Percentiles rank a stretch among this genome's conserved stretches.
Conservation (phyloP, 2,797 vertebrate genomes). For the Acropternis orthonyx region DNA sequence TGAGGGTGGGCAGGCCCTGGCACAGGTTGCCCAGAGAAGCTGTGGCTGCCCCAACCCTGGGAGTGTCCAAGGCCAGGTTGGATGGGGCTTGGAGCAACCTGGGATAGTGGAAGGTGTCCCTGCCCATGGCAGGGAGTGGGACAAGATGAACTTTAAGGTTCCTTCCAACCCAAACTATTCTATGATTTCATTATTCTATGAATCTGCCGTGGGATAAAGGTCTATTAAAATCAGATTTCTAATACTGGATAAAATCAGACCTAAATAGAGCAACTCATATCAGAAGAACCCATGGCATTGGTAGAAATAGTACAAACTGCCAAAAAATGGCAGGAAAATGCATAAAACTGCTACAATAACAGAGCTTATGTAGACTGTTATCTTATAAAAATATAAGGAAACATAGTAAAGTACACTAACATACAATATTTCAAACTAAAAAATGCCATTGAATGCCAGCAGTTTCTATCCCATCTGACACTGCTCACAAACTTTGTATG, state of each 20-base stretch:
- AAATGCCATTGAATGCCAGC: not conserved
- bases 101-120: fast-evolving
- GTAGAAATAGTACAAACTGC: not conserved
- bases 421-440: not conserved
- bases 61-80: not conserved
- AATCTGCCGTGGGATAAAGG: not conserved
- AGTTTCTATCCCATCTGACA: not conserved
- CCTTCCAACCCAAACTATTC: not conserved
- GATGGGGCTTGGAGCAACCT: fast-evolving
- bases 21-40: not conserved
- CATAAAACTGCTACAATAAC: not conserved
- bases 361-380: not conserved
- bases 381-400: not conserved
- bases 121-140: not conserved
- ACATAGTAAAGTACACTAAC: not conserved
- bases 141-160: fast-evolving
- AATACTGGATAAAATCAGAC: not conserved
- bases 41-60: not conserved
- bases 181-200: not conserved
- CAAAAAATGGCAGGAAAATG: not conserved
- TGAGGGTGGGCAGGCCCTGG: fast-evolving
- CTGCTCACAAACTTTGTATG: not conserved
- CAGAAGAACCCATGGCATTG: not conserved
- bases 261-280: not conserved
- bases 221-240: not conserved